phyloP scores from a whole-genome alignment of 2,888 invertebrate species.

The Chorisops tibialis region DNA sequence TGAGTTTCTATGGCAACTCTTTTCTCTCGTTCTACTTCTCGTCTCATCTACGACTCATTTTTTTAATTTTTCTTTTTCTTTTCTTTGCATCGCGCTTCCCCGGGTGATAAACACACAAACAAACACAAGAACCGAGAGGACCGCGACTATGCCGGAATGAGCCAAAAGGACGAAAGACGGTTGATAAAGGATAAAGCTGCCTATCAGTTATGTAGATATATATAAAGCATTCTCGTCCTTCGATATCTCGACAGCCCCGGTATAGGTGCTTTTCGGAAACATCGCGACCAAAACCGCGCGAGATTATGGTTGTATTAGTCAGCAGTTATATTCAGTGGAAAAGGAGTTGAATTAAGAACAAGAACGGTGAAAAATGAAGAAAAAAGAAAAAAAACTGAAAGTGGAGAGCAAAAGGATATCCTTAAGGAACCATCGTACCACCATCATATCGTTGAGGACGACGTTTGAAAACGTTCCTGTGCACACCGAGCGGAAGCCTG shows the following conservation, averaged over 20 bases:
- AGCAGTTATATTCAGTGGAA: neutral
- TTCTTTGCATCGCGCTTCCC: neutral
- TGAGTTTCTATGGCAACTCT: slow-evolving; percentile 26
- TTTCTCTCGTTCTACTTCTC: slow-evolving; percentile 2
- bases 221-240: no score
- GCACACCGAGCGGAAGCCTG: neutral
- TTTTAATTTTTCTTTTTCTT: slow-evolving; percentile 21
- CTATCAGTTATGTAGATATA: no score
- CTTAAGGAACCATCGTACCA: neutral
- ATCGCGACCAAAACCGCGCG: no score
- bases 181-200: slow-evolving; percentile 1
- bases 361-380: neutral
- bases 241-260: no score
- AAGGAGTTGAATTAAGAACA: slow-evolving; percentile 6
- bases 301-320: no score
- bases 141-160: slow-evolving; percentile 4
- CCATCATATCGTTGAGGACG: neutral
- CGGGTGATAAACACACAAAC: neutral
- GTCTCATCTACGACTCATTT: slow-evolving; percentile 22
- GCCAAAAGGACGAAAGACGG: neutral
- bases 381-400: neutral
- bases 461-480: neutral
- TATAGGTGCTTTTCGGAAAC: no score
- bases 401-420: slow-evolving; percentile 12
- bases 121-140: neutral